Evolutionary conservation across 1,140 invertebrate species (phyloP), one percentile per base, ranked within the genome.

Genomic region (Drosophila tristis): DNA sequence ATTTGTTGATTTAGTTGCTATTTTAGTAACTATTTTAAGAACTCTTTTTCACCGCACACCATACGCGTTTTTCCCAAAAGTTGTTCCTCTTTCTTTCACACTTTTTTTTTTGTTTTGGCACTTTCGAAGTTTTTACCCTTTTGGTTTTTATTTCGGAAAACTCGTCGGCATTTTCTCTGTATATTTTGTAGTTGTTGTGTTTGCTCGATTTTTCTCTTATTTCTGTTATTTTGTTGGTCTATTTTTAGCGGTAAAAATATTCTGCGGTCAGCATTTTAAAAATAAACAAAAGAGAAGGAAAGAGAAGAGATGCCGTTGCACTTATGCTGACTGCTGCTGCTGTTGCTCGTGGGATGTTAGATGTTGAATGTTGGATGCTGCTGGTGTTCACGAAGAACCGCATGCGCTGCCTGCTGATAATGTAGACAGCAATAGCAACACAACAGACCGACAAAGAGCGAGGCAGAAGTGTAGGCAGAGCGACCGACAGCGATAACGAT

Each of bases 201-300:
- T 29, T 44, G 44, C 23, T 42, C 42, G 53, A 57, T 54, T 26
- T 73, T 66, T 62, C 47, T 61, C 72, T 60, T 66, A 35, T 63
- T 62, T 76, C 70, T 39, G 64, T 64, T 74, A 35, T 35, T 35
- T 35, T 9, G 0, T 35, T 9, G 2, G 51, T 81, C 72, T 85
- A 85, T 86, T 86, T 86, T 59, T 71, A 90, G 68, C 59, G 48
- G 64, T 45, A 57, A 66, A 74, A 62, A 87, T 78, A 74, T 71
- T 80, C 74, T 85, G 81, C 81, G 81, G 78, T 85, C 81, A 85
- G 81, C 82, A 61, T 67, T 81, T 87, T 85, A 85, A 87, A 85
- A 81, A 85, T 85, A 85, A 35, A 85, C 81, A 80, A 81, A 80
- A 74, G 82, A 70, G 53, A 49, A 39, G 67, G 53, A 70, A 35